These are phyloP conservation scores for Tinea trinotella DNA, from an alignment of 2,888 invertebrate genomes.

Conservation along the genomic window DNA sequence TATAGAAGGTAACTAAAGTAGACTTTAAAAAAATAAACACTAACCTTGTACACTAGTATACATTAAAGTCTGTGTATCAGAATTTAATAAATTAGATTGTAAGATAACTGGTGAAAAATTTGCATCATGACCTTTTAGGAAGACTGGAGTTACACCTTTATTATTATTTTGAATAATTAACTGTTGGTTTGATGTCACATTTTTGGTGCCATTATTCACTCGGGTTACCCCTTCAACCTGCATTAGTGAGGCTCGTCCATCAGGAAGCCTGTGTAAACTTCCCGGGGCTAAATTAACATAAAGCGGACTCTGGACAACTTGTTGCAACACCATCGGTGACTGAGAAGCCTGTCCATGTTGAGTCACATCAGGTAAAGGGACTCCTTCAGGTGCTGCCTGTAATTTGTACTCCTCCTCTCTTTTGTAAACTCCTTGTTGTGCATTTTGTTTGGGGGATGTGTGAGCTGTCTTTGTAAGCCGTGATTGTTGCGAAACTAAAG, in stretches of 20 bases:
- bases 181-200: slow-evolving; percentile 39
- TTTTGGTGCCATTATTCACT: slow-evolving; percentile 36
- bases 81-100: slow-evolving; percentile 75
- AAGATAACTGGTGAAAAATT: slow-evolving; percentile 74
- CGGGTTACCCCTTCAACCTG: slow-evolving; percentile 42
- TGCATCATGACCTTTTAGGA: slow-evolving; percentile 56
- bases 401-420: slow-evolving; percentile 47
- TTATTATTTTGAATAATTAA: slow-evolving; percentile 45
- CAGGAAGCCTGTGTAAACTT: slow-evolving; percentile 46
- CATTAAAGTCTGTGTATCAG: slow-evolving; percentile 63
- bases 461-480: not conserved
- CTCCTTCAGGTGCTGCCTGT: slow-evolving; percentile 33
- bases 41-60: slow-evolving; percentile 63
- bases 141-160: slow-evolving; percentile 51
- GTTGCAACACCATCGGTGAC: slow-evolving; percentile 54
- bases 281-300: slow-evolving; percentile 55
- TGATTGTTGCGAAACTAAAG: slow-evolving; percentile 44
- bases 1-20: too few species aligned
- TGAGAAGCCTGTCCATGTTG: slow-evolving; percentile 39
- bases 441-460: slow-evolving; percentile 38
- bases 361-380: slow-evolving; percentile 42
- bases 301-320: slow-evolving; percentile 54
- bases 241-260: slow-evolving; percentile 38
- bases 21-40: slow-evolving; percentile 11
- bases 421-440: slow-evolving; percentile 40